These are phyloP conservation scores for Chionodraco myersi DNA, from an alignment of 2,113 vertebrate genomes.

Conservation along the genomic window DNA sequence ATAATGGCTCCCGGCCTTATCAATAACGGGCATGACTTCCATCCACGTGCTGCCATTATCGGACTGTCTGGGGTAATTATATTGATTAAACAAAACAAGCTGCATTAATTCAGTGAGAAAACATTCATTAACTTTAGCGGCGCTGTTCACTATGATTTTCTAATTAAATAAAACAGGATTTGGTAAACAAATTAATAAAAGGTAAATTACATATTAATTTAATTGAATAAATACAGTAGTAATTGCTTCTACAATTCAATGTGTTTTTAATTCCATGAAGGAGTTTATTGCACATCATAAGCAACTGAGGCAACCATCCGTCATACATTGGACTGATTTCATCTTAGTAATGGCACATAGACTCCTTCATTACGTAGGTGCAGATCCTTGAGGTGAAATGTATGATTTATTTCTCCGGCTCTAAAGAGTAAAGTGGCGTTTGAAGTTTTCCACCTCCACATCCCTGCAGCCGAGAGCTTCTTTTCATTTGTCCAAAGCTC, in stretches of 20 bases:
- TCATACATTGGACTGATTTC: neutral
- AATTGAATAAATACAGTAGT: no score
- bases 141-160: neutral
- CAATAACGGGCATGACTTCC: slow-evolving; percentile 5
- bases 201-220: neutral
- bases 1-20: slow-evolving; percentile 4
- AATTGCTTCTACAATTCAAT: neutral
- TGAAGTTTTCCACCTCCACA: slow-evolving; percentile 49
- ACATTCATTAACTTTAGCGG: slow-evolving; percentile 33
- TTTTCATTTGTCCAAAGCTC: slow-evolving; percentile 41
- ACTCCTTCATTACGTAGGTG: neutral
- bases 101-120: slow-evolving; percentile 19
- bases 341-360: neutral
- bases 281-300: slow-evolving; percentile 6
- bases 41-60: slow-evolving; percentile 4
- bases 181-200: slow-evolving; percentile 3
- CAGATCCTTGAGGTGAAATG: slow-evolving; percentile 2
- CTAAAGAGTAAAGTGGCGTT: slow-evolving; percentile 33
- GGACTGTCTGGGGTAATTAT: neutral
- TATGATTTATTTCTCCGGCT: slow-evolving; percentile 29
- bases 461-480: slow-evolving; percentile 24
- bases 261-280: neutral
- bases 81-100: slow-evolving; percentile 34
- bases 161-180: neutral
- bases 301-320: neutral